A percentile compares a stretch with the other conserved stretches of the same genome.
phyloP scores from a whole-genome alignment of 2,113 vertebrate genomes.

The Seriola quinqueradiata region DNA sequence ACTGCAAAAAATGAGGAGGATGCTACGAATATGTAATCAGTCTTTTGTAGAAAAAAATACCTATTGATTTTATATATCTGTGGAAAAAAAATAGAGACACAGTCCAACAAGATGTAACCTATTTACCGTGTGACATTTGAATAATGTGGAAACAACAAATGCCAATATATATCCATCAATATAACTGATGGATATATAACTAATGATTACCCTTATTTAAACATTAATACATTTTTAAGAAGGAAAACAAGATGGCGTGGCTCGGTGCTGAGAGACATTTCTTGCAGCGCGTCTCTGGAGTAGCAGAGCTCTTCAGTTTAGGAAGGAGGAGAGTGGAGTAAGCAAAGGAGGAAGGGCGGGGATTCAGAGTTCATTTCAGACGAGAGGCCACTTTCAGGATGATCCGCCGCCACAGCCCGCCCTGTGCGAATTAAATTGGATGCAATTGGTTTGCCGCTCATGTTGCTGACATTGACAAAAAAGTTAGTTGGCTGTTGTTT shows the following conservation, averaged over 20 bases:
- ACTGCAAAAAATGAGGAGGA: constrained; percentile 49
- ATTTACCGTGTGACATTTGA: background rate
- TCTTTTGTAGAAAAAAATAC: background rate
- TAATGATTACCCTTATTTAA: background rate
- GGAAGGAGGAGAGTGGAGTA: constrained; percentile 17
- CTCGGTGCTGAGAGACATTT: constrained; percentile 21
- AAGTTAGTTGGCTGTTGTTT: constrained; percentile 71
- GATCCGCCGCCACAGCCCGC: constrained; percentile 54
- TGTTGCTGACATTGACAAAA: constrained; percentile 73
- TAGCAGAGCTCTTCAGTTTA: constrained; percentile 26
- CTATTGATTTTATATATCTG: background rate
- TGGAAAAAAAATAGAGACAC: background rate
- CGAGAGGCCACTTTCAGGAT: constrained; percentile 58
- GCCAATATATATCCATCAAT: too few species aligned
- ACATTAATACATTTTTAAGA: background rate
- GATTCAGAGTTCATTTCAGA: constrained; percentile 73
- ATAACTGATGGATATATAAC: too few species aligned
- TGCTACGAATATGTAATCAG: background rate
- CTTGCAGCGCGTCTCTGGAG: constrained; percentile 36
- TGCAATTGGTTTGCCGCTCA: constrained; percentile 59
- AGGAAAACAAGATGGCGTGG: background rate
- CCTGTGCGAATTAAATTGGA: constrained; percentile 63
- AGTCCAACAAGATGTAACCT: background rate
- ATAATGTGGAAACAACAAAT: background rate
- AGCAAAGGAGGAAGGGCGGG: constrained; percentile 31